Base-by-base conservation (phyloP, 2,797 vertebrate species). In the Xyrichtys novacula region DNA sequence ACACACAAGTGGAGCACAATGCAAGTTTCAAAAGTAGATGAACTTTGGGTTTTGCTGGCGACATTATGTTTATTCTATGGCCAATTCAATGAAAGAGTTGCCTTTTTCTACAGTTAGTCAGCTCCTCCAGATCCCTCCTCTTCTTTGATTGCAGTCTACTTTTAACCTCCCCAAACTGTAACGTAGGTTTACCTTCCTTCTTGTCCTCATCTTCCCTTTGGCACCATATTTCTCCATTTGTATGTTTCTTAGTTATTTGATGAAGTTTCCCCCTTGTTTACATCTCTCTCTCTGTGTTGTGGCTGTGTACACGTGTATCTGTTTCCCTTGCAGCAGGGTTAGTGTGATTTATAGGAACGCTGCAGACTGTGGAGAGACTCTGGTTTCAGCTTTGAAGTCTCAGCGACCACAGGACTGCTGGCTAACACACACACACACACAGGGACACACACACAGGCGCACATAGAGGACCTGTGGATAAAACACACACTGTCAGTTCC, bases 301-400 rank as follows among this genome's bases (percentile, higher is more conserved):
- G 73, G 55, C 47, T 46, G 56, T 54, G 65, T 57, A 47, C 60
- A 59, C 5, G 22, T 76, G 58, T 78, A 19, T 66, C 69, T 63
- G 42, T 74, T 76, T 65, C 46, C 62, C 59, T 6, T 29, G 50
- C 80, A 47, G 81, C 48, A 84, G 85, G 88, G 89, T 95, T 95
- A 93, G 84, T 93, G 93, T 95, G 94, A 96, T 94, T 95, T 94
- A 93, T 90, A 94, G 86, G 38, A 0, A 90, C 91, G 88, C 91
- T 88, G 77, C 88, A 92, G 85, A 90, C 81, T 82, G 71, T 52
- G 75, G 68, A 86, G 91, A 92, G 92, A 93, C 86, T 93, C 91
- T 82, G 81, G 88, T 94, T 96, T 88, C 83, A 84, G 80, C 94
- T 96, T 96, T 96, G 95, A 96, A 95, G 93, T 94, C 76, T 50